Base-by-base conservation (phyloP, 1,140 invertebrate genomes). In the Drosophila triauraria region DNA sequence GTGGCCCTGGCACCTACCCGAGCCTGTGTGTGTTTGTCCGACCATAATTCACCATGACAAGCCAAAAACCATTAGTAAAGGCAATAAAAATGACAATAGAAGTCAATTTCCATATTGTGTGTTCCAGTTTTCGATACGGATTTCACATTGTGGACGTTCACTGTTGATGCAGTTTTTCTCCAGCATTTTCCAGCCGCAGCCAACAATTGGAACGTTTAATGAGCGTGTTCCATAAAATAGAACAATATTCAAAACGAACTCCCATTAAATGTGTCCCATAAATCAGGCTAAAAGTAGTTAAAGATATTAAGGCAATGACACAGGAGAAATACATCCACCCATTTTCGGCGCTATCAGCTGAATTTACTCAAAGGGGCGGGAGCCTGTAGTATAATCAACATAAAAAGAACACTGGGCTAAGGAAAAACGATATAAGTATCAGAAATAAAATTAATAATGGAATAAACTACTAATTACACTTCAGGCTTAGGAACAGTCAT, bases 1-100 rank as follows among this genome's bases (percentile, higher is more conserved):
- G 68, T 87, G 68, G 83, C 80, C 72, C 46, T 62, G 71, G 85
- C 85, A 90, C 80, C 78, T 78, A 84, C 47, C 75, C 61, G 54
- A 47, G 56, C 67, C 35, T 75, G 42, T 20, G 46, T 72, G 54
- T 87, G 72, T 83, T 88, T 88, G 74, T 35, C 51, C 27, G 61
- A 68, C 85, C 81, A 85, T 90, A 85, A 88, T 81, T 88, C 86
- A 85, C 82, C 63, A 54, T 90, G 85, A 88, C 85, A 88, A 79
- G 78, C 85, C 86, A 82, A 76, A 88, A 82, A 82, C 85, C 85
- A 88, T 88, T 88, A 91, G 86, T 85, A 60, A 88, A 70, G 78
- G 85, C 86, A 91, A 88, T 88, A 91, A 88, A 88, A 88, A 85
- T 91, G 86, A 88, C 85, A 88, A 88, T 91, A 85, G 85, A 90